Percentiles rank a stretch among this genome's conserved stretches.
These are phyloP conservation scores for Passer montanus DNA, from an alignment of 2,113 vertebrate species.

Conservation along the genomic window DNA sequence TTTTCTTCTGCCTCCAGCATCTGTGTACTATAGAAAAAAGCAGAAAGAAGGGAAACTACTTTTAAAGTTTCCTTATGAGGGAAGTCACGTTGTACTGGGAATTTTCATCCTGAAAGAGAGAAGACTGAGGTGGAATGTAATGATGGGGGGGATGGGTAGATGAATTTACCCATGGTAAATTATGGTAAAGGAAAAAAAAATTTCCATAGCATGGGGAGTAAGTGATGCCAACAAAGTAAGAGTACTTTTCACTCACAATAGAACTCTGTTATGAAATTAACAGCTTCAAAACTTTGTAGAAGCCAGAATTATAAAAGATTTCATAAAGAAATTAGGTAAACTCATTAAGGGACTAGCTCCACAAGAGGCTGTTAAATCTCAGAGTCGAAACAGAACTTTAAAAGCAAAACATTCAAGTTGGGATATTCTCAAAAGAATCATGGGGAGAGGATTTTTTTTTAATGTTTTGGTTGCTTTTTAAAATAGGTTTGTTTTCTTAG, in stretches of 20 bases:
- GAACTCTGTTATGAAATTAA: background rate
- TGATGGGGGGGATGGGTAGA: background rate
- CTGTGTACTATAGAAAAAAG: background rate
- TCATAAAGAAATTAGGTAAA: background rate
- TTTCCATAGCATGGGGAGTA: background rate
- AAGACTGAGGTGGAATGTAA: background rate
- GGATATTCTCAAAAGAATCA: background rate
- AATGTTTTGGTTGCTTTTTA: no score
- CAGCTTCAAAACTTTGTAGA: background rate
- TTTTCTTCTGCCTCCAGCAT: background rate
- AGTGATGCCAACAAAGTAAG: background rate
- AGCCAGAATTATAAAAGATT: background rate
- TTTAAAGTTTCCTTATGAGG: background rate
- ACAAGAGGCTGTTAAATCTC: background rate
- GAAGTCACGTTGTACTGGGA: background rate
- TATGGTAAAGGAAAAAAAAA: background rate
- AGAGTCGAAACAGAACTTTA: background rate
- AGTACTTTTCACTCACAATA: background rate
- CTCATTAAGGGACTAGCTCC: background rate
- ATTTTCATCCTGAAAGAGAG: background rate
- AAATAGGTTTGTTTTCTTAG: background rate
- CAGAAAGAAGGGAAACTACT: background rate
- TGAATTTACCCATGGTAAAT: background rate
- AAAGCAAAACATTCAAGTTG: background rate
- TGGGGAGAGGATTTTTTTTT: background rate